Base-by-base conservation (phyloP, 2,888 invertebrate genomes). In the Tryphoninae sp. region DNA sequence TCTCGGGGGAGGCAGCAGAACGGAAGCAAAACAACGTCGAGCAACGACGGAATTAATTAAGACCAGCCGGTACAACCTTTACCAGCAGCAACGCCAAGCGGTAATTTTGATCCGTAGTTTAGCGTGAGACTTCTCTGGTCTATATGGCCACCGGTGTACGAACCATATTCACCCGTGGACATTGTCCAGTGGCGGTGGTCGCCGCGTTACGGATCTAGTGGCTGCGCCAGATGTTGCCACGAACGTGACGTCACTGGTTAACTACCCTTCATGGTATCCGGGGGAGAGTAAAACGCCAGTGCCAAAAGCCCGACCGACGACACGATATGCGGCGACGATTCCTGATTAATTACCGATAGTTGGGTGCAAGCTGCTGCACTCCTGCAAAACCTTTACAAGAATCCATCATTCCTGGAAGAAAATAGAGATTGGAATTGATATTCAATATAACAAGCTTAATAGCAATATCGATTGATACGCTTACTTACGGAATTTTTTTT, bases 331-430 rank as follows among this genome's bases (percentile, higher is more conserved):
- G 88, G 89, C 90, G 90, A 91, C 90, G 90, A 92, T 91, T 71
- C 90, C 91, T 92, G 91, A 92, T 91, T 92, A 92, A 92, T 92
- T 91, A 89, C 90, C 91, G 90, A 91, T 92, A 90, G 91, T 91
- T 90, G 45, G 23, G 88, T 89, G 89, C 91, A 91, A 90, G 91
- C 92, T 90, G 91, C 89, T 90, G 90, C 90, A 86, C 75, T 73
- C 4, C 42, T 2, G 13, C 13, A 45, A 23, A 51, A 13, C 40
- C 16, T 23, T 49, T 49, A 42, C 65, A 33, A 59, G 49, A 65
- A 64, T 51, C 49, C 19, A 49, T 65, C 45, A 42, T 64, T 9
- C 11, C 9, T 23, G 4, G 59, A 42, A 19, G 7, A 26, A 53
- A 2, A 40, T n/a, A 6, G 53, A 49, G 7, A n/a, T 2, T 13